Evolutionary conservation across 1,140 invertebrate genomes (phyloP).

Genomic region (Colletes gigas): DNA sequence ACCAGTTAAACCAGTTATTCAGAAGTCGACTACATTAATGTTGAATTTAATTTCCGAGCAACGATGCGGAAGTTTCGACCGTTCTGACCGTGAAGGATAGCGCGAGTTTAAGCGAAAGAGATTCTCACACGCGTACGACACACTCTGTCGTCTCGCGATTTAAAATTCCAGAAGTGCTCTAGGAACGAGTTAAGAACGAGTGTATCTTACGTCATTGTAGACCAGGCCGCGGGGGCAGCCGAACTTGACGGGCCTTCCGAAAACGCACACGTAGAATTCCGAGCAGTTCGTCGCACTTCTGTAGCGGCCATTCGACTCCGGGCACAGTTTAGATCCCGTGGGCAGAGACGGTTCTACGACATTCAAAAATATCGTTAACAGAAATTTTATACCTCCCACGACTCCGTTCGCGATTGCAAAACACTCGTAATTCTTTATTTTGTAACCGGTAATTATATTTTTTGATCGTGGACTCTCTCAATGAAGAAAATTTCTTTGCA

Average conservation of each 20-base stretch:
- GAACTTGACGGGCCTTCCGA: slow-evolving; percentile 83
- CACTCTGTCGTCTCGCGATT: slow-evolving; percentile 4
- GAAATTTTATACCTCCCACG: not conserved
- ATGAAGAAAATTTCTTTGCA: no score
- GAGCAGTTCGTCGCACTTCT: slow-evolving; percentile 84
- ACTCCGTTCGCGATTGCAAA: no score
- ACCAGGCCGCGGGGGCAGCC: slow-evolving; percentile 83
- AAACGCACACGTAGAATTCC: slow-evolving; percentile 85
- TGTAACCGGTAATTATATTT: no score
- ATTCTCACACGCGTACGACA: slow-evolving; percentile 14
- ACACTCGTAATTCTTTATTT: no score
- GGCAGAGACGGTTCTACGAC: slow-evolving; percentile 76
- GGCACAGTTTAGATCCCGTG: slow-evolving; percentile 77
- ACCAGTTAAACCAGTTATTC: not conserved
- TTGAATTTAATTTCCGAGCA: slow-evolving; percentile 26
- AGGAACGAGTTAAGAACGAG: slow-evolving; percentile 27
- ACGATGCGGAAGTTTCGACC: slow-evolving; percentile 3
- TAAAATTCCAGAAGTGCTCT: slow-evolving; percentile 47
- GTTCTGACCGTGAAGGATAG: slow-evolving; percentile 1
- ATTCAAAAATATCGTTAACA: slow-evolving; percentile 15
- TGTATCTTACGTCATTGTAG: slow-evolving; percentile 84
- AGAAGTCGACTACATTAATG: not conserved
- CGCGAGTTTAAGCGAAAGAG: not conserved
- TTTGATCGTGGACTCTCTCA: no score
- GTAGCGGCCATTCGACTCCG: slow-evolving; percentile 81